phyloP scores from a whole-genome alignment of 1,140 invertebrate species.

The Ptiloglossa arizonensis region DNA sequence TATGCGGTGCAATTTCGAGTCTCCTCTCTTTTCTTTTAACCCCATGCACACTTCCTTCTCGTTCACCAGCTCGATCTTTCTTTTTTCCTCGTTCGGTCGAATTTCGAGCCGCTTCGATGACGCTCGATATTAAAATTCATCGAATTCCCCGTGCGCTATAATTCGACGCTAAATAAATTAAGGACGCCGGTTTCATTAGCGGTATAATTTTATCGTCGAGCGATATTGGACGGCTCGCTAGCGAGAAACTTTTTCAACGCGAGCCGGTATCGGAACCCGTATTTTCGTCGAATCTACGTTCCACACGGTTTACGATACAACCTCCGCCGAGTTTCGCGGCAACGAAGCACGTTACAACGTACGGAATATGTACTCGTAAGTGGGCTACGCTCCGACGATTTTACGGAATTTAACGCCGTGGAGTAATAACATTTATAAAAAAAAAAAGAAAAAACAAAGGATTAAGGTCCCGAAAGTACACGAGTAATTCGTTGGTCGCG shows the following conservation, averaged over 20 bases:
- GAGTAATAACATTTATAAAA: background rate
- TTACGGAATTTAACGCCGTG: background rate
- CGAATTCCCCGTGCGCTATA: slow-evolving; percentile 10
- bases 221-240: background rate
- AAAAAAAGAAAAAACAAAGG: too few relatives aligned
- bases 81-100: background rate
- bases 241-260: slow-evolving; percentile 1
- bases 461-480: too few relatives aligned
- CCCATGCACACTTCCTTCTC: too few relatives aligned
- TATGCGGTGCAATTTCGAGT: too few relatives aligned
- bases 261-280: too few relatives aligned
- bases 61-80: too few relatives aligned
- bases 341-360: too few relatives aligned
- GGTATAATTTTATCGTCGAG: slow-evolving; percentile 13
- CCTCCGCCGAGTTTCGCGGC: background rate
- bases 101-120: background rate
- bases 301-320: background rate
- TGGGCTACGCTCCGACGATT: background rate
- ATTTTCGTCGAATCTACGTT: too few relatives aligned
- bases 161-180: slow-evolving; percentile 17
- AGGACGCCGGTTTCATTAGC: slow-evolving; percentile 12
- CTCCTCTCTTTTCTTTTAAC: too few relatives aligned
- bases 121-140: slow-evolving; percentile 14
- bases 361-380: background rate
- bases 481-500: too few relatives aligned